phyloP scores from a whole-genome alignment of 2,888 invertebrate genomes.

The Drosophila flavopinicola region DNA sequence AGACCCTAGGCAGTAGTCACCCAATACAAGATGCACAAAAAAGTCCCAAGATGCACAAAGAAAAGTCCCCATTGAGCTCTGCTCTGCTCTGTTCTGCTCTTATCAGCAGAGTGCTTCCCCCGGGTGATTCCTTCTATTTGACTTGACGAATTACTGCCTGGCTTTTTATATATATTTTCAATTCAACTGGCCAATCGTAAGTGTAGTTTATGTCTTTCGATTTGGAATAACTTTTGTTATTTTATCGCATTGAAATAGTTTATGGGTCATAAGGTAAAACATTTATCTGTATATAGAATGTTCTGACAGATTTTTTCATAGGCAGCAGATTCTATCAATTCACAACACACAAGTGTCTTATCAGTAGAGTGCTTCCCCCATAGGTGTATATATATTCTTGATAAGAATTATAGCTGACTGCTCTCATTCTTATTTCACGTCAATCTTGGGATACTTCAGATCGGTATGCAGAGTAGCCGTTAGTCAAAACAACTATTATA shows the following conservation, averaged over 20 bases:
- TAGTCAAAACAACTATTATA: too few relatives aligned
- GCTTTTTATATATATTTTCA: slow-evolving; percentile 27
- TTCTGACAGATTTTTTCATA: too few relatives aligned
- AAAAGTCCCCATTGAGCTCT: slow-evolving; percentile 5
- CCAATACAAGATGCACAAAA: background rate
- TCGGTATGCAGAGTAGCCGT: background rate
- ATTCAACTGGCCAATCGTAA: background rate
- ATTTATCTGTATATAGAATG: too few relatives aligned
- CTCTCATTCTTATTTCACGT: too few relatives aligned
- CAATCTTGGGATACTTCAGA: background rate
- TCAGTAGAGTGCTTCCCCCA: too few relatives aligned
- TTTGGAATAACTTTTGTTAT: background rate
- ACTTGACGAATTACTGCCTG: slow-evolving; percentile 11
- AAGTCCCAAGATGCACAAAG: background rate
- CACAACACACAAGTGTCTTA: too few relatives aligned
- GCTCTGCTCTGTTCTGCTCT: background rate
- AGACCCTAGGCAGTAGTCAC: background rate
- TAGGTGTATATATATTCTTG: too few relatives aligned
- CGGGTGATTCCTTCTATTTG: slow-evolving; percentile 18
- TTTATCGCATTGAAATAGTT: too few relatives aligned
- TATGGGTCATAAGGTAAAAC: too few relatives aligned
- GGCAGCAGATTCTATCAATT: too few relatives aligned
- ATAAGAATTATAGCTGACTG: too few relatives aligned
- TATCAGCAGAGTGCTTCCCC: slow-evolving; percentile 43
- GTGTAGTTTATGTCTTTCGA: background rate